These are phyloP conservation scores for Alethe castanea DNA, from an alignment of 2,113 vertebrate species.

Conservation along the genomic window DNA sequence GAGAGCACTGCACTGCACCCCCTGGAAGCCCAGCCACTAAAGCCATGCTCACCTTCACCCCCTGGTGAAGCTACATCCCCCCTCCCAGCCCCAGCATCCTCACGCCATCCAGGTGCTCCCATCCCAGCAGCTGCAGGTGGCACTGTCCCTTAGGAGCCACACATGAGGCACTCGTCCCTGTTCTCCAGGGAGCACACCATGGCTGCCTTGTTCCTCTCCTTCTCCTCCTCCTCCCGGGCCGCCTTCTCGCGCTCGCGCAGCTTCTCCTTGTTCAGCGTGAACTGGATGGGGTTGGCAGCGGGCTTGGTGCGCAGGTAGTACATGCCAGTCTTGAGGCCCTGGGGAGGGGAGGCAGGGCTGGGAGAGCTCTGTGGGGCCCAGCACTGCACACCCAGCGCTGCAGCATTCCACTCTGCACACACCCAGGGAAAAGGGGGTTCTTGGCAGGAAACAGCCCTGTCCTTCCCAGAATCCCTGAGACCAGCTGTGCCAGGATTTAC, in stretches of 20 bases:
- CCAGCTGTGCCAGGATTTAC: too few relatives aligned
- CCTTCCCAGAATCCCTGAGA: too few relatives aligned
- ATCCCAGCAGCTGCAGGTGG: not conserved
- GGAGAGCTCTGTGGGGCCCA: not conserved
- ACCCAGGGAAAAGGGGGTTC: too few relatives aligned
- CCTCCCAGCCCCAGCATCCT: not conserved
- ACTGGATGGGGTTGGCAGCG: conserved; percentile 95
- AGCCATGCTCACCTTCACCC: not conserved
- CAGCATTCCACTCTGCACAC: too few relatives aligned
- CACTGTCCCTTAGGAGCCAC: conserved; percentile 80
- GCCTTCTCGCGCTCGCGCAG: conserved; percentile 76
- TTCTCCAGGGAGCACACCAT: conserved; percentile 97
- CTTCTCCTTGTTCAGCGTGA: conserved; percentile 96
- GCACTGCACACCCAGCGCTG: not conserved
- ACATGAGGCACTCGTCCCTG: conserved; percentile 92
- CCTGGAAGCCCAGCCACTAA: not conserved
- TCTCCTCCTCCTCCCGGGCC: conserved; percentile 70
- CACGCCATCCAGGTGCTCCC: not conserved
- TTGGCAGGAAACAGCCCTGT: too few relatives aligned
- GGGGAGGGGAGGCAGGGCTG: not conserved
- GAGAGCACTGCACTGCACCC: not conserved
- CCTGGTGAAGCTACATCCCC: not conserved
- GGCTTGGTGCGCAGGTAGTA: conserved; percentile 95
- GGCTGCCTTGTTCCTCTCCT: conserved; percentile 88
- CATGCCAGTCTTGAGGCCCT: conserved; percentile 98